A percentile compares a stretch with the other conserved stretches of the same genome.
phyloP scores from a whole-genome alignment of 2,113 vertebrate species.

The Sterrhoptilus dennistouni region DNA sequence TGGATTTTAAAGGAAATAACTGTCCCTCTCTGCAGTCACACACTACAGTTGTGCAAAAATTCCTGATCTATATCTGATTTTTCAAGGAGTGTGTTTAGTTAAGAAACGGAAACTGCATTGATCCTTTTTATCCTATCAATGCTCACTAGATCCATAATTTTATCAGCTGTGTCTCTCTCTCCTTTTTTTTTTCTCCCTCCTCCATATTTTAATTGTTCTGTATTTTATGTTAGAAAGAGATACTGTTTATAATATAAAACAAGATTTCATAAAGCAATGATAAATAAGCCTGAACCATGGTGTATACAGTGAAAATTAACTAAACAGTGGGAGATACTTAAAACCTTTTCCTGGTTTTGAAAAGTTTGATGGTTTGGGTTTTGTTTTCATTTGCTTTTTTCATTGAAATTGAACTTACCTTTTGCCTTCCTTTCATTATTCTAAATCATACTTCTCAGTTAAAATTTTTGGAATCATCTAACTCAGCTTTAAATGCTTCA shows the following conservation, averaged over 20 bases:
- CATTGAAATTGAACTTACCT: background rate
- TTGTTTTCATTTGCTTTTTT: background rate
- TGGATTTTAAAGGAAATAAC: background rate
- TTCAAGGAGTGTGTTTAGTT: background rate
- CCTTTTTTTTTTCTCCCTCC: fast-evolving
- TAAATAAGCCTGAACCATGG: background rate
- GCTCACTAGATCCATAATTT: background rate
- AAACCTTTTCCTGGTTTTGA: background rate
- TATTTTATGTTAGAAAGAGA: background rate
- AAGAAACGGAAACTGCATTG: background rate
- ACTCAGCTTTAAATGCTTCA: background rate
- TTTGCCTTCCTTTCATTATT: background rate
- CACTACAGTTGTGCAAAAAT: background rate
- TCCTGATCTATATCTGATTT: background rate
- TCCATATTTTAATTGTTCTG: background rate
- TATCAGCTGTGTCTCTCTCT: background rate
- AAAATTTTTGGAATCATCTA: background rate
- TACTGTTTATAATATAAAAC: background rate
- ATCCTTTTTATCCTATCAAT: background rate
- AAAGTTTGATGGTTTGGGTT: background rate
- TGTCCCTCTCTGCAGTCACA: background rate
- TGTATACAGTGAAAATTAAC: background rate
- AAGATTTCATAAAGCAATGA: background rate
- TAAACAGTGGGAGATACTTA: background rate
- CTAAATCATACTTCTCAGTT: background rate